Percentiles rank a stretch among this genome's conserved stretches.
phyloP scores from a whole-genome alignment of 2,113 vertebrate genomes.

The Xerus inauris region DNA sequence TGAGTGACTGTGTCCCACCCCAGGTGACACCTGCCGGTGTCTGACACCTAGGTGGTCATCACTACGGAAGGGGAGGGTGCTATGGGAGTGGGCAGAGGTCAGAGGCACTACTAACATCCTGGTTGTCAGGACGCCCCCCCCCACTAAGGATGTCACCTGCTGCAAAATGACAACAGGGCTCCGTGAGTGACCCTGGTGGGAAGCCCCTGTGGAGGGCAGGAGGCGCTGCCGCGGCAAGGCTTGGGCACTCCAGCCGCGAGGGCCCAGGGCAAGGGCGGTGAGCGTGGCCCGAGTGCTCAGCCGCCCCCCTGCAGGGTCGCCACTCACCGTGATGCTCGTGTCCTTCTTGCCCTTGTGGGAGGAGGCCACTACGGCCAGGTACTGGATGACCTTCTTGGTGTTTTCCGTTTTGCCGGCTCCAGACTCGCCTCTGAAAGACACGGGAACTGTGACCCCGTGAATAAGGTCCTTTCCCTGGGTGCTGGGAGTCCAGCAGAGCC shows the following conservation, averaged over 20 bases:
- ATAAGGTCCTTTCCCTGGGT: too few species aligned
- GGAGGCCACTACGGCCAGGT: constrained; percentile 96
- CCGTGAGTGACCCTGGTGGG: fast-evolving
- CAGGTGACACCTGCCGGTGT: not conserved
- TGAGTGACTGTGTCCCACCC: fast-evolving
- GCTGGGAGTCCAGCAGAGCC: fast-evolving
- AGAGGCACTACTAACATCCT: not conserved
- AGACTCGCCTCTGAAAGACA: constrained; percentile 93
- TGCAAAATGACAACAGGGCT: fast-evolving
- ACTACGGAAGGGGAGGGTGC: not conserved
- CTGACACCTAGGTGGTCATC: not conserved
- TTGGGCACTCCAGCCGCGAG: too few species aligned
- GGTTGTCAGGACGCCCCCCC: too few species aligned
- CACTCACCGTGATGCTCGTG: constrained; percentile 93
- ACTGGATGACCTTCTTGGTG: constrained; percentile 98
- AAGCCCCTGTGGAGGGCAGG: not conserved
- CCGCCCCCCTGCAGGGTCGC: fast-evolving
- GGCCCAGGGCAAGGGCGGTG: too few species aligned
- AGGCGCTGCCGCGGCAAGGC: too few species aligned
- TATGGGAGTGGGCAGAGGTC: not conserved
- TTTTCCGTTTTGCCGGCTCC: constrained; percentile 98
- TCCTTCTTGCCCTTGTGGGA: constrained; percentile 98
- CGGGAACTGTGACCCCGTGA: fast-evolving
- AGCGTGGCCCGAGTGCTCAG: too few species aligned
- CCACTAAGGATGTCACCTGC: not conserved